Base-by-base conservation (phyloP, 2,113 vertebrate species). In the Piprites chloris region DNA sequence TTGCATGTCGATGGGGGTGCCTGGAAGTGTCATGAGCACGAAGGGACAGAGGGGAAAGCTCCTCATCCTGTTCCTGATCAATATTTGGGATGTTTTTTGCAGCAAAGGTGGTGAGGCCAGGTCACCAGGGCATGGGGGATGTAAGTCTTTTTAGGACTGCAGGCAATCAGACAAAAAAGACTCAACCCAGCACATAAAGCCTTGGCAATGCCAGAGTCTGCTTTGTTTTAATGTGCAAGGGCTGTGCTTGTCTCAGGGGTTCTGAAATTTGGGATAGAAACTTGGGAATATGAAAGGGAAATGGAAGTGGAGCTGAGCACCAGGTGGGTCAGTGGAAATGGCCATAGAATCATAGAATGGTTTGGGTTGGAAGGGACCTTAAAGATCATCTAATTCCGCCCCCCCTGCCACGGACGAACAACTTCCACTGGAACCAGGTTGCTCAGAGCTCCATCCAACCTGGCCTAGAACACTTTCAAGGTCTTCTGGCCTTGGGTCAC, bases 21-120 rank as follows among this genome's bases (percentile, higher is more conserved):
- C 10, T 47, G 66, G 56, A 93, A 1, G 39, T 84, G 89, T 81
- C 3, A 7, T 55, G 55, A 1, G 23, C 79, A 21, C 1, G 11
- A 24, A 78, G 4, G 7, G 80, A 44, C 61, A 49, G 71, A 52
- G 75, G 87, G 42, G 55, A 18, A 53, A 84, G 49, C 35, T 68
- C 89, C 62, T 50, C 89, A 22, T 46, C 53, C 0, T 85, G 78
- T 19, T 47, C 59, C 68, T 3, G 11, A 96, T 97, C 95, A 85
- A 96, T 96, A 96, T 28, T 89, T 65, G 85, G 87, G 82, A 79
- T 71, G 72, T 11, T 76, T 52, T 87, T 75, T 73, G 82, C 78
- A 65, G 42, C n/a, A 83, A 56, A 93, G 94, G 66, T 86, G 75
- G 62, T 72, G 53, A 83, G 93, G 92, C 80, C 88, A 39, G 82